Conservation (phyloP, 1,140 invertebrate genomes). For the Thalassaphorura encarpata region DNA sequence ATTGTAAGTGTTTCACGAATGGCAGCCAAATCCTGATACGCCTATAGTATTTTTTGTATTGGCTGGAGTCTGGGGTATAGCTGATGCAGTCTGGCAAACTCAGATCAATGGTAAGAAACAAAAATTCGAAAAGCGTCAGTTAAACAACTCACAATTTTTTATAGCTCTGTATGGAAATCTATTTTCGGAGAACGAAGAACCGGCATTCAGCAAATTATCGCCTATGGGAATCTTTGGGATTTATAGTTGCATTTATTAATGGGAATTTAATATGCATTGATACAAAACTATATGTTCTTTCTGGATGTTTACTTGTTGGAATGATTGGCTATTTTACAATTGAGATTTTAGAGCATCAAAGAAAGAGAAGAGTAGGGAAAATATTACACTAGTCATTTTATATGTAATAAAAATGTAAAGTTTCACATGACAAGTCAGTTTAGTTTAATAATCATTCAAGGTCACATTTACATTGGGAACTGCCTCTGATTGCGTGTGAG, state of each 20-base stretch:
- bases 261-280: not conserved
- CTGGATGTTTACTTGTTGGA: not conserved
- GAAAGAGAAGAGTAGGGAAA: not conserved
- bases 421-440: no score
- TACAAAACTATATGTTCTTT: not conserved
- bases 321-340: not conserved
- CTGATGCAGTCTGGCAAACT: not conserved
- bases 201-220: not conserved
- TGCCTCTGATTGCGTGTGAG: no score
- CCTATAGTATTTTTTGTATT: not conserved
- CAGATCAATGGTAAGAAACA: not conserved
- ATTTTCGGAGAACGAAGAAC: not conserved
- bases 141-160: not conserved
- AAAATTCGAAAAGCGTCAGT: not conserved
- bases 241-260: not conserved
- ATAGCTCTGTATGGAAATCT: not conserved
- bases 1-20: not conserved
- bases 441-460: no score
- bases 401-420: no score
- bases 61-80: not conserved
- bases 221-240: not conserved
- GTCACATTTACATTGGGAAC: no score
- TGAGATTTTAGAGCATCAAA: not conserved
- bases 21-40: not conserved
- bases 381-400: no score